Evolutionary conservation across 2,113 vertebrate genomes (phyloP).

Genomic region (Odocoileus hemionus): DNA sequence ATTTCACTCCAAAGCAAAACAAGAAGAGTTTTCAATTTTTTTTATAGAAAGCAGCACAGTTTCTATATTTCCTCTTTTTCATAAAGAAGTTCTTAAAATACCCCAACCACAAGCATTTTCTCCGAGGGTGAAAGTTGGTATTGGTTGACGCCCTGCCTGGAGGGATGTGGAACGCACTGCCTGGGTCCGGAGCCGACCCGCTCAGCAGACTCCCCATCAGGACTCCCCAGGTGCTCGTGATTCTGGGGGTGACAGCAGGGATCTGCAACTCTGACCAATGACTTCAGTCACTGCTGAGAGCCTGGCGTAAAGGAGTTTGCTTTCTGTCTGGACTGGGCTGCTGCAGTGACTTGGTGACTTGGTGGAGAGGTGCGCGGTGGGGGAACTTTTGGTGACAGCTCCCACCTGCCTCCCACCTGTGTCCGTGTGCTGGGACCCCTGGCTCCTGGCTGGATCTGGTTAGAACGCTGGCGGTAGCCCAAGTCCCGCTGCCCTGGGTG

Average conservation of each 20-base stretch:
- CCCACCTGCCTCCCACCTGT: background rate
- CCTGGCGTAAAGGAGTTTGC: background rate
- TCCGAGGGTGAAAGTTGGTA: background rate
- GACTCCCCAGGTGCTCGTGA: background rate
- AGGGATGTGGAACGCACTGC: background rate
- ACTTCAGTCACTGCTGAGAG: background rate
- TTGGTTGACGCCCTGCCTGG: fast-evolving
- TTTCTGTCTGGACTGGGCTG: background rate
- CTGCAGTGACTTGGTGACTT: background rate
- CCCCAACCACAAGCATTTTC: background rate
- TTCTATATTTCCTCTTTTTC: background rate
- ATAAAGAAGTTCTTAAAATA: background rate
- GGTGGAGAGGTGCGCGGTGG: fast-evolving
- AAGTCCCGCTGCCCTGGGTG: background rate
- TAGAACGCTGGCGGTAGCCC: background rate
- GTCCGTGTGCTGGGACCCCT: background rate
- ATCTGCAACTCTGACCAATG: background rate
- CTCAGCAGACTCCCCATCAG: background rate
- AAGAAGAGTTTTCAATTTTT: background rate
- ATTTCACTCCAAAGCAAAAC: slow-evolving; percentile 47
- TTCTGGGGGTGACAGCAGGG: background rate
- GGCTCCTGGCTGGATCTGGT: background rate
- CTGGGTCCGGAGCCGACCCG: fast-evolving
- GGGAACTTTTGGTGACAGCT: background rate
- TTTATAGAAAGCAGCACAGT: background rate